Conservation (phyloP, 2,113 vertebrate genomes). For the Brachyistius frenatus region DNA sequence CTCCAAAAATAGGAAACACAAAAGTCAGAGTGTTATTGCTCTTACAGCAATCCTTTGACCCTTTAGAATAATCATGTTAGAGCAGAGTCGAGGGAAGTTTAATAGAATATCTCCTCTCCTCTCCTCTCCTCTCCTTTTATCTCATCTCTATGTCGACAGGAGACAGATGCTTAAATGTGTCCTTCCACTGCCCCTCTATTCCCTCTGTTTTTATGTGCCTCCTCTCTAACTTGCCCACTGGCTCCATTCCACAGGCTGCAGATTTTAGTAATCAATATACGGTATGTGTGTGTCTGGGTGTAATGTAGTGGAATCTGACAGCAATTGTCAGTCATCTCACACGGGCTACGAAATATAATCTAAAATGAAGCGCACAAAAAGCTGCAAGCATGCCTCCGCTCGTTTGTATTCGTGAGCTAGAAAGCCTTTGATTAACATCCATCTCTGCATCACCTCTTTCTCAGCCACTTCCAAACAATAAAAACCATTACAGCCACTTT, state of each 20-base stretch:
- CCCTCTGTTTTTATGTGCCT: constrained; percentile 2
- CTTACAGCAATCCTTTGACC: constrained; percentile 33
- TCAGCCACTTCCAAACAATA: constrained; percentile 61
- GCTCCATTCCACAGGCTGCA: constrained; percentile 57
- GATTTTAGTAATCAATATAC: constrained; percentile 71
- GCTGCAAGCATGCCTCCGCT: constrained; percentile 15
- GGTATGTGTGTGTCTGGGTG: constrained; percentile 14
- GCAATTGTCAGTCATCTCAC: constrained; percentile 75
- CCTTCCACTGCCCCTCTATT: constrained; percentile 26
- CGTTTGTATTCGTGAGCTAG: constrained; percentile 31
- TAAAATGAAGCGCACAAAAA: constrained; percentile 62
- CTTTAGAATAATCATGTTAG: constrained; percentile 24
- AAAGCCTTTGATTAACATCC: constrained; percentile 73
- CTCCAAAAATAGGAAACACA: constrained; percentile 39
- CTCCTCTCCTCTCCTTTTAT: constrained; percentile 4
- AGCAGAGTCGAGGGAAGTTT: constrained; percentile 20
- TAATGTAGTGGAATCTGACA: constrained; percentile 72
- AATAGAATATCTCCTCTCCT: constrained; percentile 15
- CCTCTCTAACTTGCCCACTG: constrained; percentile 27
- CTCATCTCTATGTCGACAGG: neutral
- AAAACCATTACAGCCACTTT: constrained; percentile 65
- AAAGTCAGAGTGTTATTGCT: constrained; percentile 27
- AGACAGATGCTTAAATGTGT: constrained; percentile 21
- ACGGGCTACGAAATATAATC: constrained; percentile 58
- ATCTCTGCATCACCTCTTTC: constrained; percentile 50